Base-by-base conservation (phyloP, 2,797 vertebrate species). In the Neomorphus geoffroyi region DNA sequence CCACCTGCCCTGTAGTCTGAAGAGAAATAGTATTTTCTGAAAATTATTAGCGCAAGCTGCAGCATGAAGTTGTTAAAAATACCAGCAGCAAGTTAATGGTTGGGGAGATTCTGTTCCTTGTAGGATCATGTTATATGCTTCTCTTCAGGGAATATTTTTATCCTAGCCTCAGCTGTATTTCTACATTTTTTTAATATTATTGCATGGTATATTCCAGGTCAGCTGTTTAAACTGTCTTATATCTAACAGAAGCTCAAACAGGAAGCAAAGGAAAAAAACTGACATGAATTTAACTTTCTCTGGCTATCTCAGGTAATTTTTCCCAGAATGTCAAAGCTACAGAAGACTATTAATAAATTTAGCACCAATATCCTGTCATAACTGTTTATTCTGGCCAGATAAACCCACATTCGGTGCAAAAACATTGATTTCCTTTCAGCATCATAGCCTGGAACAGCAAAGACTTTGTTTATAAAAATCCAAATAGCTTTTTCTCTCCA, bases 311-410 rank as follows among this genome's bases (percentile, higher is more conserved):
- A 97, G 94, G 94, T 96, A 97, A 91, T 93, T 78, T 93, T 96
- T 93, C 91, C 77, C 80, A 95, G 86, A 91, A 92, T 43, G 81
- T 90, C 61, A 95, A 75, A 86, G 56, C 78, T 95, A 87, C 37
- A 83, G 50, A 84, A 95, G 73, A 87, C 80, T 87, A 93, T 97
- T 96, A 97, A 97, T 96, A 96, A 95, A 97, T 92, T 95, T 95
- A 97, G 80, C 95, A 97, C 78, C 90, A 95, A 97, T 96, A 94
- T 95, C 93, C 95, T 96, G 94, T 95, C 95, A 88, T 67, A 83
- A 94, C 85, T 79, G 85, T 96, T 97, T 97, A 96, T 90, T 80
- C 92, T 95, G 87, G 95, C 91, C 87, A 96, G 94, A 96, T 97
- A 95, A 97, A 95, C 82, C 80, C 80, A 85, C 93, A 94, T 95